Base-by-base conservation (phyloP, 1,140 invertebrate genomes). In the Solen grandis region DNA sequence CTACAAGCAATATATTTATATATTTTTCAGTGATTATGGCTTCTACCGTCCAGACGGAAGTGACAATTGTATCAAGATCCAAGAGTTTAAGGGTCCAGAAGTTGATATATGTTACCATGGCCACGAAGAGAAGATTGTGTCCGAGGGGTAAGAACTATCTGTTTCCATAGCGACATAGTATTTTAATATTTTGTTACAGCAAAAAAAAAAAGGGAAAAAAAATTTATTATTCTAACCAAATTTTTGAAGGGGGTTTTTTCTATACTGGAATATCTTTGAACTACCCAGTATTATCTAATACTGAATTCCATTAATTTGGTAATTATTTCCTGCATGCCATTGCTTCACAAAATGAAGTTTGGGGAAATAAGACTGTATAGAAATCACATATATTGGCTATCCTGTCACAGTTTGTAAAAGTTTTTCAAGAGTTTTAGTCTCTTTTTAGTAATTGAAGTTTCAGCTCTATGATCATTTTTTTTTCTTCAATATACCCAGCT, bases 1-100 rank as follows among this genome's bases (percentile, higher is more conserved):
- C n/a, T n/a, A n/a, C n/a, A n/a, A n/a, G n/a, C n/a, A n/a, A n/a
- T n/a, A n/a, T n/a, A n/a, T n/a, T n/a, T n/a, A n/a, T n/a, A n/a
- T n/a, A n/a, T 86, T 4, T 85, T 86, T 54, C 85, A 90, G 89
- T 89, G 90, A 91, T 55, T 91, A 88, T 84, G 90, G 87, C 33
- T 91, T 85, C 78, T 86, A 83, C 59, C 72, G 90, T 69, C 84
- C 84, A 2, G 70, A 59, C 8, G 83, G 81, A n/a, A 82, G 75
- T n/a, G 81, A 87, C 38, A 70, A 82, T 4, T 90, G 90, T 84
- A 22, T 79, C 1, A 77, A 81, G 59, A 66, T 87, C 29, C 41
- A 50, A 31, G 75, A 82, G 1, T 84, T 88, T 52, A 81, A 78
- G 14, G 77, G 77, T 8, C 77, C 81, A 13, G 81, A 90, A 13